phyloP scores from a whole-genome alignment of 1,140 invertebrate genomes.

The Megalopta genalis region DNA sequence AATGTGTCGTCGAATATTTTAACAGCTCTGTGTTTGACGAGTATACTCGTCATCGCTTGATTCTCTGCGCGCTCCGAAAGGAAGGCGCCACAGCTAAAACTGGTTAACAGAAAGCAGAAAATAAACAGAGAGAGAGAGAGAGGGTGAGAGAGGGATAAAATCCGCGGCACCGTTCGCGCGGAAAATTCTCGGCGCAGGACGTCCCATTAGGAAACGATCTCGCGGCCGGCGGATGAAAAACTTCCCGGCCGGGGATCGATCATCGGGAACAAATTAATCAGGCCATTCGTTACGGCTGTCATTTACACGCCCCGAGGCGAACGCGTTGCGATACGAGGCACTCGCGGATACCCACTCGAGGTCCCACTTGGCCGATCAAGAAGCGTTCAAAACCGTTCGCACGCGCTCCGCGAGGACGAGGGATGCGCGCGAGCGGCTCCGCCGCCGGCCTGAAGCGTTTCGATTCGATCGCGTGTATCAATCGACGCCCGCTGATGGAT shows the following conservation, averaged over 20 bases:
- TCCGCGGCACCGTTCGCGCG: not conserved
- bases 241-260: constrained; percentile 19
- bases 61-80: too few relatives aligned
- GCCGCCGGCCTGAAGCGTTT: not conserved
- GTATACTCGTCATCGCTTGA: too few relatives aligned
- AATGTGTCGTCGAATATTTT: too few relatives aligned
- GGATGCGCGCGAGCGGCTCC: too few relatives aligned
- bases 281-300: constrained; percentile 48
- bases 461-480: constrained; percentile 6
- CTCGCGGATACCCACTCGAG: not conserved
- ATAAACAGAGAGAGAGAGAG: not conserved
- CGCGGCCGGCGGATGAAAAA: not conserved
- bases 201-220: not conserved
- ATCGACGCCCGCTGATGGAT: not conserved
- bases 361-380: not conserved
- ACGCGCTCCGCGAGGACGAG: not conserved
- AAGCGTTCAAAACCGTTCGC: constrained; percentile 12
- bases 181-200: not conserved
- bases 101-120: too few relatives aligned
- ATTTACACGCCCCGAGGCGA: constrained; percentile 22
- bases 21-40: too few relatives aligned
- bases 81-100: too few relatives aligned
- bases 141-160: not conserved
- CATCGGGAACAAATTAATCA: constrained; percentile 47
- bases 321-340: not conserved